Evolutionary conservation across 2,113 vertebrate species (phyloP).

Genomic region (Poecilia latipinna): DNA sequence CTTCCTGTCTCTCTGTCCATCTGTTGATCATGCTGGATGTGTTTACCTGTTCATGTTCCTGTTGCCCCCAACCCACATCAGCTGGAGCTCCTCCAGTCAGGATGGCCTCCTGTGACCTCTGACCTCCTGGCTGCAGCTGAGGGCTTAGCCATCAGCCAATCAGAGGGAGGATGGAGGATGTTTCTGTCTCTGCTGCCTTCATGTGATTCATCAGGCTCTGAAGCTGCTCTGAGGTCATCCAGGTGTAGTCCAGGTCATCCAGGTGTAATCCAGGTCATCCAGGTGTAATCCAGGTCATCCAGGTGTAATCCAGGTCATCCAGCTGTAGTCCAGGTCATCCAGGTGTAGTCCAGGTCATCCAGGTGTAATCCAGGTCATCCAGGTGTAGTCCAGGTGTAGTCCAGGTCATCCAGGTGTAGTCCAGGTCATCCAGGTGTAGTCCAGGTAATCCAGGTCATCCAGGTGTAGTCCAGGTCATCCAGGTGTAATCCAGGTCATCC

Average conservation of each 20-base stretch:
- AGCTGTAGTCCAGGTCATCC: no score
- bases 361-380: background rate
- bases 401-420: no score
- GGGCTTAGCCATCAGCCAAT: background rate
- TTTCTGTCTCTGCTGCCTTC: constrained; percentile 19
- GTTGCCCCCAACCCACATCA: background rate
- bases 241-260: background rate
- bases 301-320: background rate
- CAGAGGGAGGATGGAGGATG: background rate
- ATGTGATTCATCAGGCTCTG: constrained; percentile 4
- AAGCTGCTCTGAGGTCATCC: constrained; percentile 9
- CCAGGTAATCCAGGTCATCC: background rate
- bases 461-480: no score
- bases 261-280: no score
- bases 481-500: no score
- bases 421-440: no score
- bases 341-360: background rate
- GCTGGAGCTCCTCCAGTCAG: background rate
- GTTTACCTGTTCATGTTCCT: background rate
- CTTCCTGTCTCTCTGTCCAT: background rate
- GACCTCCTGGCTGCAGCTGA: background rate
- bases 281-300: no score
- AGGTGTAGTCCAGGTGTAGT: no score
- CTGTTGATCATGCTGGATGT: background rate
- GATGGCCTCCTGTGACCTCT: background rate